Evolutionary conservation across 2,113 vertebrate genomes (phyloP), one percentile per base, ranked within the genome.

Genomic region (Phrynocephalus versicolor): DNA sequence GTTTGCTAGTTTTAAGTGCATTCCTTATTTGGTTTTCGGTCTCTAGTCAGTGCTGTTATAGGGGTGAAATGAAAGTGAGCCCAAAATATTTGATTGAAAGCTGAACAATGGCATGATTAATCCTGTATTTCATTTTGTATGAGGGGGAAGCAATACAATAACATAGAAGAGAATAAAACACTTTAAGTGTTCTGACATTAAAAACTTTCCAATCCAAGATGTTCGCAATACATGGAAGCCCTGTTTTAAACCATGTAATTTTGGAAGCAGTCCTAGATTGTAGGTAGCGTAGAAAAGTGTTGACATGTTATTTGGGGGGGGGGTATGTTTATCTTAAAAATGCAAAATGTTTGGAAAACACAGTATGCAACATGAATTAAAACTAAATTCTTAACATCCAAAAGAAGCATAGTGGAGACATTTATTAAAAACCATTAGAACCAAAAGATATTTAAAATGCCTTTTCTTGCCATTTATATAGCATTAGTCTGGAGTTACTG

Each of bases 61-160:
- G 51, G 69, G 69, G 12, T 16, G 37, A 57, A 60, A 74, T 30
- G 55, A 73, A 55, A 79, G 67, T 35, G 3, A 71, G 77, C 37
- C 14, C 12, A 12, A 21, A 15, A 60, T 79, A 27, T 37, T 73
- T 72, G 76, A 85, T 45, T 73, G 84, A 39, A 67, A 85, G n/a
- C 4, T 27, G 37, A 85, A 85, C 84, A 85, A 79, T 85, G 55
- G 67, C 14, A 45, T 79, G 84, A 79, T 72, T 79, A 71, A 79
- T n/a, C 65, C 76, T 79, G 69, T 60, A 85, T 79, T 85, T 72
- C 72, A 57, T 79, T 83, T 85, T 85, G 37, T 33, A 35, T 64
- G 84, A 51, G 67, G 77, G 69, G 77, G 76, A 72, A 45, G 57
- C 30, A 75, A 64, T 60, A 25, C 2, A 75, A 37, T 57, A 27